A percentile compares a stretch with the other conserved stretches of the same genome.
These are phyloP conservation scores for Calypte anna DNA, from an alignment of 2,113 vertebrate species.

Conservation along the genomic window DNA sequence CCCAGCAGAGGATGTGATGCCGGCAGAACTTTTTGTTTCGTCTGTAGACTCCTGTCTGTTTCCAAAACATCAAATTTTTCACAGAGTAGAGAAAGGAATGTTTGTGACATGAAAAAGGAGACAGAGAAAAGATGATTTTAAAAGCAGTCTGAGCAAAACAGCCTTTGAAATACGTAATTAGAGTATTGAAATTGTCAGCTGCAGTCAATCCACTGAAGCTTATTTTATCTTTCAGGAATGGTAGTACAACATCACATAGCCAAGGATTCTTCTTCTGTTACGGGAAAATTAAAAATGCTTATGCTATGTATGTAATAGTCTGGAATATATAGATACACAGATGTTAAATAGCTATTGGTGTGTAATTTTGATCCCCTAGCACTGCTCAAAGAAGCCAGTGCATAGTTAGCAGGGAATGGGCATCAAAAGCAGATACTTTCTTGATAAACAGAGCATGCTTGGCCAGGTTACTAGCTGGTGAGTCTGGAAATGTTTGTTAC, in stretches of 20 bases:
- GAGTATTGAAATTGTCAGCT: not conserved
- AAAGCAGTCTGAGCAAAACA: not conserved
- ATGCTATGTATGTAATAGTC: not conserved
- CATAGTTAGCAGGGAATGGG: not conserved
- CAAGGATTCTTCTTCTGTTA: not conserved
- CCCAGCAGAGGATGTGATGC: not conserved
- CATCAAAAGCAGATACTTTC: not conserved
- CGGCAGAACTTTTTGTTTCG: not conserved
- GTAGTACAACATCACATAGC: rapidly evolving
- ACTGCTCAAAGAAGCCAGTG: not conserved
- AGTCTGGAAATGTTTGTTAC: not conserved
- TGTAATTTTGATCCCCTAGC: not conserved
- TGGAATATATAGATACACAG: not conserved
- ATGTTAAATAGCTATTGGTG: not conserved
- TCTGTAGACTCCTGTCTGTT: not conserved
- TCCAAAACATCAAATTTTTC: not conserved
- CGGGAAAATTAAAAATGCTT: not conserved
- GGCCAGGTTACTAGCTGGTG: not conserved
- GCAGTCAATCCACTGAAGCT: rapidly evolving
- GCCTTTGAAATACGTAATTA: not conserved
- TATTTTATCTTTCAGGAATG: not conserved
- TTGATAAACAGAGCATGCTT: not conserved
- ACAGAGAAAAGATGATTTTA: rapidly evolving
- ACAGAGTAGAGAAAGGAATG: not conserved
- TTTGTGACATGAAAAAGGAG: not conserved